Base-by-base conservation (phyloP, 2,888 invertebrate genomes). In the Synergus japonicus region DNA sequence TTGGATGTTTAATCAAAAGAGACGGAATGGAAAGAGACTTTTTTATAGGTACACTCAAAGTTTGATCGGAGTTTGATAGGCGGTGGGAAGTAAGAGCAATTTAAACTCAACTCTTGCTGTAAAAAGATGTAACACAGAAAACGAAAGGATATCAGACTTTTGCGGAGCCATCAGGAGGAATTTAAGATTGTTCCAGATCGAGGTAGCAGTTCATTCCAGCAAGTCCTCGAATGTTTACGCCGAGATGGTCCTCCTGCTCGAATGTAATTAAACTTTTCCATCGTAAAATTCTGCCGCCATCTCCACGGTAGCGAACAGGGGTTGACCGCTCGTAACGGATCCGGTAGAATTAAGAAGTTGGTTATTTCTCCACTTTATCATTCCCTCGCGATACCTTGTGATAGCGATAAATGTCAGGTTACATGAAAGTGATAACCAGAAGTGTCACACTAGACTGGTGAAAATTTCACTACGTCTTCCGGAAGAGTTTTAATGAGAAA, bases 181-280 rank as follows among this genome's bases (percentile, higher is more conserved):
- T 76, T 60, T 37, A 43, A 76, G 41, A 65, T 46, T 77, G 49
- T 66, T 64, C 44, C 46, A 44, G 65, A 76, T 76, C 76, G 46
- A 60, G 60, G 60, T 44, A 12, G 60, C 18, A 22, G 76, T 44
- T 44, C 67, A 37, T 67, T 15, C 67, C 44, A 67, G 41, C 15
- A 63, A 37, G 80, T 60, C 22, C 80, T 78, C 78, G 78, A 77
- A 44, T 86, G 86, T 82, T 85, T 86, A 83, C 83, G 82, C 73
- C 81, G 44, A 85, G 79, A 83, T 81, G 82, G 81, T n/a, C n/a
- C n/a, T 79, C 60, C 77, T 54, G 73, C 79, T 81, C 69, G 76
- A 22, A 78, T 83, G 86, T 85, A 86, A 86, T 86, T 86, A 86
- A 86, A 87, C 86, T 86, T 86, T 87, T 84, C 83, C 84, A 76